Conservation (phyloP, 2,113 vertebrate genomes). For the Sphyrna mokarran region DNA sequence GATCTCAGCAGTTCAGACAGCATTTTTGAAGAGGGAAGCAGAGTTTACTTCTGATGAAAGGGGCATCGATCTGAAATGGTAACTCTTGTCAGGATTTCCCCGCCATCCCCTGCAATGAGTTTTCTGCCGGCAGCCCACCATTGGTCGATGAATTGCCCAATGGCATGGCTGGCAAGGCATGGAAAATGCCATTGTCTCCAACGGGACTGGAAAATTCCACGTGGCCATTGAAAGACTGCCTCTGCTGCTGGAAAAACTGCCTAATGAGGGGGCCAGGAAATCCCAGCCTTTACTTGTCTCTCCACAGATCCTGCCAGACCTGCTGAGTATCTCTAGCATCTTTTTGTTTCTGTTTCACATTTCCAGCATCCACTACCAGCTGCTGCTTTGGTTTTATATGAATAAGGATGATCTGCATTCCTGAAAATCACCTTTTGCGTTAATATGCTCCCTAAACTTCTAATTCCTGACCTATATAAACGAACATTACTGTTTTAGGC, state of each 20-base stretch:
- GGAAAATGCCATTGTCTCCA: too few species aligned
- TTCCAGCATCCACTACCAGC: not conserved
- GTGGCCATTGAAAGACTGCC: too few species aligned
- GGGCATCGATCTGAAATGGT: not conserved
- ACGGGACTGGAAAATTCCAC: too few species aligned
- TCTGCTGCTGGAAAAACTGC: too few species aligned
- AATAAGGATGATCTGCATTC: not conserved
- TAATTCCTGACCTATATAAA: not conserved
- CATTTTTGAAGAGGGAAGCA: not conserved
- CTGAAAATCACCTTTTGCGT: not conserved
- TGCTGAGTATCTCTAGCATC: not conserved
- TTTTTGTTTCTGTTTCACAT: not conserved
- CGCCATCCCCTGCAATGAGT: too few species aligned
- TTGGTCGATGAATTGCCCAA: too few species aligned
- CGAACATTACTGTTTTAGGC: not conserved
- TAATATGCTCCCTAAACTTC: not conserved
- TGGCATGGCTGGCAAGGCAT: too few species aligned
- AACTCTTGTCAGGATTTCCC: not conserved
- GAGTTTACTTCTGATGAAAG: not conserved
- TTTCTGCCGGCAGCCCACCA: too few species aligned
- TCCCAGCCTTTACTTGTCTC: not conserved
- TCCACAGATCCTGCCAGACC: not conserved
- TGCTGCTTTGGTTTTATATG: not conserved
- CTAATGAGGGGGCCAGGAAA: too few species aligned
- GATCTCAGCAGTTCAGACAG: not conserved